Conservation (phyloP, 2,888 invertebrate species). For the Drosophila kanekoi region DNA sequence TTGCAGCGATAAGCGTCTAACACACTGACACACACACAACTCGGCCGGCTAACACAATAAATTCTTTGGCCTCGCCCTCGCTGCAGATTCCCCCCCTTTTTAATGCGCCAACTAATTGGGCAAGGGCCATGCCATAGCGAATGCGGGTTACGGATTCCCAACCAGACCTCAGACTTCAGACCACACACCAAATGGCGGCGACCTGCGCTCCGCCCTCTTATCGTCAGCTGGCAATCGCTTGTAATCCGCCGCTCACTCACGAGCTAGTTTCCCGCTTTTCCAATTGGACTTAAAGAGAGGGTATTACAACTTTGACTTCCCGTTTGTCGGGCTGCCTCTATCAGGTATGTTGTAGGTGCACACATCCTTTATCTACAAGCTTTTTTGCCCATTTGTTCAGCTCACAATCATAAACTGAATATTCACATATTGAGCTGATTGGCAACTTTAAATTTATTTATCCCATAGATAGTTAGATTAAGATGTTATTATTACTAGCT, state of each 20-base stretch:
- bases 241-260: constrained; percentile 66
- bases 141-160: constrained; percentile 43
- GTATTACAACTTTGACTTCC: constrained; percentile 13
- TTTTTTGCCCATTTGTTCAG: neutral
- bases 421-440: constrained; percentile 6
- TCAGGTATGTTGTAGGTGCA: neutral
- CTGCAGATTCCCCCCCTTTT: constrained; percentile 62
- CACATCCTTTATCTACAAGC: neutral
- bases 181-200: constrained; percentile 2
- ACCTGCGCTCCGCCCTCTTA: constrained; percentile 55
- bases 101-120: constrained; percentile 81
- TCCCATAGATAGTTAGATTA: neutral
- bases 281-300: constrained; percentile 1
- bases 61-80: constrained; percentile 52
- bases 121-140: constrained; percentile 33
- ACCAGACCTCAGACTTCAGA: neutral
- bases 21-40: constrained; percentile 36
- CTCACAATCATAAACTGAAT: constrained; percentile 1
- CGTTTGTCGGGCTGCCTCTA: constrained; percentile 10
- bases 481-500: neutral
- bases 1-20: constrained; percentile 69
- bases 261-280: constrained; percentile 22
- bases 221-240: constrained; percentile 67
- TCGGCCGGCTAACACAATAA: constrained; percentile 67
- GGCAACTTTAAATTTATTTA: neutral